These are phyloP conservation scores for Trissonchulus latispiculum DNA, from an alignment of 2,888 invertebrate species.

Conservation along the genomic window DNA sequence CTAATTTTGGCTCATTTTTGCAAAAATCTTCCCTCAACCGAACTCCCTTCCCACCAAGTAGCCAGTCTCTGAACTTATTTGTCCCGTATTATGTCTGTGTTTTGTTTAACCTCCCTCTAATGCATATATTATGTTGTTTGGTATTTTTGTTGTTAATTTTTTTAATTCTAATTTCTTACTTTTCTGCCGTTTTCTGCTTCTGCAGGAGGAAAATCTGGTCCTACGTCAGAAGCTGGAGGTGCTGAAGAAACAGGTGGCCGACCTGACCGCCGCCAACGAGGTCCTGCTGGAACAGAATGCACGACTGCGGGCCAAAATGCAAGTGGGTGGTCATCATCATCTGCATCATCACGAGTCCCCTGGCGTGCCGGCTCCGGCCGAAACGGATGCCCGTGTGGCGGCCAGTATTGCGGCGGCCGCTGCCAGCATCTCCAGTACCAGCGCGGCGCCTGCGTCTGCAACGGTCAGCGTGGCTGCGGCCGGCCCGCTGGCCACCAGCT, in stretches of 20 bases:
- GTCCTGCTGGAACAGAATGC: slow-evolving; percentile 67
- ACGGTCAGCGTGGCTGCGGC: neutral
- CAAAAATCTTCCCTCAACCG: too few species aligned
- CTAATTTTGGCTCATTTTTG: too few species aligned
- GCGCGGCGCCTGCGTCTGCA: neutral
- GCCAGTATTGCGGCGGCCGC: neutral
- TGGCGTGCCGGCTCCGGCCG: neutral
- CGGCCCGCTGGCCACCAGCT: too few species aligned
- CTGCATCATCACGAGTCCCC: too few species aligned
- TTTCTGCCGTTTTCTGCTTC: too few species aligned
- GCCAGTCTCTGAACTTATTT: too few species aligned
- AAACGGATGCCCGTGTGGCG: neutral
- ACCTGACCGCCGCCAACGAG: slow-evolving; percentile 65
- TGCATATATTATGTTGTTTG: too few species aligned
- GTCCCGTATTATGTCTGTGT: too few species aligned
- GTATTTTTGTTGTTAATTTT: too few species aligned
- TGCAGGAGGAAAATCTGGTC: slow-evolving; percentile 59
- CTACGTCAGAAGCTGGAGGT: slow-evolving; percentile 60
- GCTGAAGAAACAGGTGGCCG: slow-evolving; percentile 60
- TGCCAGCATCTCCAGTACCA: neutral
- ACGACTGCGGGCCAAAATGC: slow-evolving; percentile 52
- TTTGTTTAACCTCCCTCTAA: too few species aligned
- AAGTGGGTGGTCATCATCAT: neutral
- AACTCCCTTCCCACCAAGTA: too few species aligned
- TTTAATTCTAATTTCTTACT: too few species aligned